Evolutionary conservation across 1,140 invertebrate species (phyloP).

Genomic region (Epicauta chinensis): DNA sequence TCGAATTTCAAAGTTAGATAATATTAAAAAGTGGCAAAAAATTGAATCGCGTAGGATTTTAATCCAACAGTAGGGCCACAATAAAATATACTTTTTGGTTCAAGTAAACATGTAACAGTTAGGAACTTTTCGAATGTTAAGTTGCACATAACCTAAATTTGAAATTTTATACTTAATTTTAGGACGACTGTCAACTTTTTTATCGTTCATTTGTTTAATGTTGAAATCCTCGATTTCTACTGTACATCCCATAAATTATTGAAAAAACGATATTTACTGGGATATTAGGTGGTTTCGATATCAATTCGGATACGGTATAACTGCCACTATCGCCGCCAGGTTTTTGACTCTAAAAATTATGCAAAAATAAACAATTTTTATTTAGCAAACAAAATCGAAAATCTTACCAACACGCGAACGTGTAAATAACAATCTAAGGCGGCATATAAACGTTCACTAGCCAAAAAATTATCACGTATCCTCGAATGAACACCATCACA

Average conservation of each 20-base stretch:
- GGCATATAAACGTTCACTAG: constrained; percentile 66
- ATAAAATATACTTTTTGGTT: too few relatives aligned
- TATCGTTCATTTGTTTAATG: too few relatives aligned
- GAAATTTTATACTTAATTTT: too few relatives aligned
- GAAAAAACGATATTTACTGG: constrained; percentile 50
- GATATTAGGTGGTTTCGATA: constrained; percentile 57
- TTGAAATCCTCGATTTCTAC: too few relatives aligned
- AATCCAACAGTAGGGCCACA: too few relatives aligned
- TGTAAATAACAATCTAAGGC: constrained; percentile 63
- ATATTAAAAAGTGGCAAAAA: too few relatives aligned
- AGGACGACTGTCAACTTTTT: too few relatives aligned
- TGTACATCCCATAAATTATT: constrained; percentile 29
- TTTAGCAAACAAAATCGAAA: background rate
- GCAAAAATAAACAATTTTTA: background rate
- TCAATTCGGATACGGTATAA: constrained; percentile 55
- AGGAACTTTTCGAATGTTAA: too few relatives aligned
- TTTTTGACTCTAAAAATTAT: constrained; percentile 59
- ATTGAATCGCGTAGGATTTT: too few relatives aligned
- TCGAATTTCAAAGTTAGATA: too few relatives aligned
- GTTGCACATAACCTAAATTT: too few relatives aligned
- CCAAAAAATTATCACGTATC: constrained; percentile 68
- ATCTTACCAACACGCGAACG: constrained; percentile 67
- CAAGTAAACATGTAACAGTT: too few relatives aligned
- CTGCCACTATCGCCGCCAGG: constrained; percentile 63
- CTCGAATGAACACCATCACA: constrained; percentile 65